These are phyloP conservation scores for Rissa tridactyla DNA, from an alignment of 2,113 vertebrate genomes.

Conservation along the genomic window DNA sequence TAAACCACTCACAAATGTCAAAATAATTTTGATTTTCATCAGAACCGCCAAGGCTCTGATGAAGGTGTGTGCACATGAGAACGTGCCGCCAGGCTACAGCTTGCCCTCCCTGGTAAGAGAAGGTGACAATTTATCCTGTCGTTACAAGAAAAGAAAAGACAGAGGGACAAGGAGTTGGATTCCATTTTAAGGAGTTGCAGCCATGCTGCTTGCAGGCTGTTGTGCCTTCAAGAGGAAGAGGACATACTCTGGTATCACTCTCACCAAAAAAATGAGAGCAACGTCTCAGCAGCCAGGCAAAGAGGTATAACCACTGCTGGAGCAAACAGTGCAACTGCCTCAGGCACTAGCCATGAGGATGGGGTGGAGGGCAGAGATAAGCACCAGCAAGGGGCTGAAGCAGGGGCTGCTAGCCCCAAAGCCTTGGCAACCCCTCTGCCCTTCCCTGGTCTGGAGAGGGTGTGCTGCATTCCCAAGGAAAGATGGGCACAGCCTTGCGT, in stretches of 20 bases:
- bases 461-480: background rate
- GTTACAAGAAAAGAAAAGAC: background rate
- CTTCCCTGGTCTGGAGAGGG: background rate
- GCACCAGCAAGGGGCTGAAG: background rate
- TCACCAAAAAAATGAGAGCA: background rate
- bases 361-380: background rate
- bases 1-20: background rate
- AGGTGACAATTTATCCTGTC: background rate
- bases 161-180: background rate
- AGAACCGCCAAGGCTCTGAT: background rate
- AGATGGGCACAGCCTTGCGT: accelerated
- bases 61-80: background rate
- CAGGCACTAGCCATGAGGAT: background rate
- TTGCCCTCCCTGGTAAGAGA: background rate
- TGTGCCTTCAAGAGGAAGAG: background rate
- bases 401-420: background rate
- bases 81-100: background rate
- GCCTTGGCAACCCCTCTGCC: background rate
- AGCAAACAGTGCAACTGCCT: background rate
- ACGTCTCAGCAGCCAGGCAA: background rate
- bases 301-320: background rate
- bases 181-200: background rate
- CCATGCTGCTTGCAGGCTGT: background rate
- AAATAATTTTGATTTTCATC: background rate
- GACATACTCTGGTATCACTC: background rate